Conservation (phyloP, 2,113 vertebrate species). For the Anolis carolinensis region DNA sequence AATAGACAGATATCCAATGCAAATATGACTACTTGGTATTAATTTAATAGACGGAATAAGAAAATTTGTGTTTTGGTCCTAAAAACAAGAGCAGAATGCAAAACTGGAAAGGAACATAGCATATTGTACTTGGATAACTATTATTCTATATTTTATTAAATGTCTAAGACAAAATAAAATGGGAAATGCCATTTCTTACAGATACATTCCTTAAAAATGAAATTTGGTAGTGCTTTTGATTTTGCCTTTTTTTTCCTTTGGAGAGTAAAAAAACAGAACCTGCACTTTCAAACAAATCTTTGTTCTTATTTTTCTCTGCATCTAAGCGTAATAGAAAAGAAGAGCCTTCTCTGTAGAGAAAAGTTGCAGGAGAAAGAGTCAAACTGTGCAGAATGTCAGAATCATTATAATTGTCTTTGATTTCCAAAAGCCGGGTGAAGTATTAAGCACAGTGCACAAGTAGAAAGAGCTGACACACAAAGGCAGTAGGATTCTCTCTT, state of each 20-base stretch:
- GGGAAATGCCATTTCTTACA: too few relatives aligned
- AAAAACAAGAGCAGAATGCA: background rate
- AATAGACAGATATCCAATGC: background rate
- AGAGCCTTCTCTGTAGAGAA: slow-evolving; percentile 27
- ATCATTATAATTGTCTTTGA: slow-evolving; percentile 22
- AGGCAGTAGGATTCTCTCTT: slow-evolving; percentile 32
- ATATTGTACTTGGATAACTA: background rate
- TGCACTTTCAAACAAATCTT: background rate
- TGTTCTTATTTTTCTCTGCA: slow-evolving; percentile 3
- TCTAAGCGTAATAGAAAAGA: slow-evolving; percentile 17
- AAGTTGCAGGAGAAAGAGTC: slow-evolving; percentile 38
- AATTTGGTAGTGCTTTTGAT: background rate
- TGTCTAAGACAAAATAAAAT: background rate
- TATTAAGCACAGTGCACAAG: slow-evolving; percentile 12
- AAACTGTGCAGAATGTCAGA: slow-evolving; percentile 40
- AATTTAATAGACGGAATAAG: background rate
- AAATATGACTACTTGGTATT: background rate
- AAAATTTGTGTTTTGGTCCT: background rate
- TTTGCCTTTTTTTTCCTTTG: background rate
- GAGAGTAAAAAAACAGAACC: background rate
- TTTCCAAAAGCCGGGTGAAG: slow-evolving; percentile 42
- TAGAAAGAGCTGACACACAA: slow-evolving; percentile 36
- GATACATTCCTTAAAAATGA: background rate
- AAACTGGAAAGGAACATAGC: background rate
- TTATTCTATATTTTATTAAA: background rate